A percentile compares a stretch with the other conserved stretches of the same genome.
Evolutionary conservation across 2,888 invertebrate species (phyloP).

Genomic region (Quadroppia sp.): DNA sequence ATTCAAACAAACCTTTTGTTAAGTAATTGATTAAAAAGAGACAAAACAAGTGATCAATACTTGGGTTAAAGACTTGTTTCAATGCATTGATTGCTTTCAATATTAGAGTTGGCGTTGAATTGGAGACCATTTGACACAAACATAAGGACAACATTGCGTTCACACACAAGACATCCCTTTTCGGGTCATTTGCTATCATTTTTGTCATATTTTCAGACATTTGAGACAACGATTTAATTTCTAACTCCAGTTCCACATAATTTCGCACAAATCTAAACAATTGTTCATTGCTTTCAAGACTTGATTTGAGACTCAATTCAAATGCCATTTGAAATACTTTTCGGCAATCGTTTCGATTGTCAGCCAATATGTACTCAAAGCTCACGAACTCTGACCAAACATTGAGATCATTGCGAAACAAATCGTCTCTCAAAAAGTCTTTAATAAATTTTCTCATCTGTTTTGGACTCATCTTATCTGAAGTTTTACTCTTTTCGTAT

Average conservation of each 20-base stretch:
- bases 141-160: background rate
- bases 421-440: slow-evolving; percentile 50
- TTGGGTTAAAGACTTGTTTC: slow-evolving; percentile 36
- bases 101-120: slow-evolving; percentile 38
- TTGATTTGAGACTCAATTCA: slow-evolving; percentile 38
- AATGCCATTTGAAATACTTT: slow-evolving; percentile 49
- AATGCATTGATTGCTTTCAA: slow-evolving; percentile 42
- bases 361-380: slow-evolving; percentile 49
- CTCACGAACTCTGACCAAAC: slow-evolving; percentile 52
- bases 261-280: slow-evolving; percentile 35
- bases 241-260: slow-evolving; percentile 1
- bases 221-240: background rate
- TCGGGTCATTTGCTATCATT: background rate
- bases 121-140: background rate
- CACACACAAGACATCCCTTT: background rate
- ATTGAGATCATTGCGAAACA: slow-evolving; percentile 52
- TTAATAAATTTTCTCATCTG: slow-evolving; percentile 33
- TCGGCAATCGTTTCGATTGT: slow-evolving; percentile 50
- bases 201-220: background rate
- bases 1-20: background rate
- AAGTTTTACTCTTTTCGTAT: slow-evolving; percentile 21
- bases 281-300: slow-evolving; percentile 4
- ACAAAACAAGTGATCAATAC: slow-evolving; percentile 2
- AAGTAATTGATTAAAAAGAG: background rate
- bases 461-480: background rate